Evolutionary conservation across 2,797 vertebrate species (phyloP).

Genomic region (Antennarius maculatus): DNA sequence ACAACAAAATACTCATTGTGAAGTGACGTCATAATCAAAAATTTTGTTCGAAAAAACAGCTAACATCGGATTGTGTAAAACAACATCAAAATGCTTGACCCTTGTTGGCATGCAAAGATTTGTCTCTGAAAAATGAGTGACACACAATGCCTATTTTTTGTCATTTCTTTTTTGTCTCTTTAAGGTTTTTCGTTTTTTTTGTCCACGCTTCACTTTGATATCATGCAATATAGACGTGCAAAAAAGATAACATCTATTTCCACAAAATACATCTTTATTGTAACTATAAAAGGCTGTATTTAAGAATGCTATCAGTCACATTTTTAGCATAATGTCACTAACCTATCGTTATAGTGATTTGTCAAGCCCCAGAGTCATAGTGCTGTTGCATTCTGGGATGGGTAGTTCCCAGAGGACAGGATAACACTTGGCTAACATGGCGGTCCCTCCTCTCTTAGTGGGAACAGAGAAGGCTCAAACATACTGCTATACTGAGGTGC

Average conservation of each 20-base stretch:
- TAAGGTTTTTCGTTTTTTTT: constrained; percentile 65
- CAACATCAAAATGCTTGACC: constrained; percentile 78
- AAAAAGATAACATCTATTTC: constrained; percentile 89
- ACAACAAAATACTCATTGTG: constrained; percentile 50
- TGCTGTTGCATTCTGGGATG: constrained; percentile 79
- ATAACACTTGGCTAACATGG: constrained; percentile 73
- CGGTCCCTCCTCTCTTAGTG: constrained; percentile 62
- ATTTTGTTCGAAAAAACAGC: constrained; percentile 60
- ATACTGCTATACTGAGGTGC: constrained; percentile 68
- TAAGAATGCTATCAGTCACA: constrained; percentile 86
- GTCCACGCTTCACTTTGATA: constrained; percentile 84
- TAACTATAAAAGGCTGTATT: constrained; percentile 87
- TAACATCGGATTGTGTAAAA: constrained; percentile 73
- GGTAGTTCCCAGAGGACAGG: constrained; percentile 62
- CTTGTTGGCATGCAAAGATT: constrained; percentile 82
- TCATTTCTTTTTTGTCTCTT: constrained; percentile 47
- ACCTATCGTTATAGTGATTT: constrained; percentile 76
- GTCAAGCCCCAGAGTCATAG: constrained; percentile 75
- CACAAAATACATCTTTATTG: constrained; percentile 87
- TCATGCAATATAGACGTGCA: constrained; percentile 90
- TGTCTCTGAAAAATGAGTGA: constrained; percentile 77
- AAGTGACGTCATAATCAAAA: constrained; percentile 50
- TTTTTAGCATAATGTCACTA: constrained; percentile 79
- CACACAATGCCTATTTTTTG: constrained; percentile 74
- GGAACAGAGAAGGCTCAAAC: constrained; percentile 72